Evolutionary conservation across 2,888 invertebrate genomes (phyloP), one percentile per base, ranked within the genome.

Genomic region (Amphipyra berbera): DNA sequence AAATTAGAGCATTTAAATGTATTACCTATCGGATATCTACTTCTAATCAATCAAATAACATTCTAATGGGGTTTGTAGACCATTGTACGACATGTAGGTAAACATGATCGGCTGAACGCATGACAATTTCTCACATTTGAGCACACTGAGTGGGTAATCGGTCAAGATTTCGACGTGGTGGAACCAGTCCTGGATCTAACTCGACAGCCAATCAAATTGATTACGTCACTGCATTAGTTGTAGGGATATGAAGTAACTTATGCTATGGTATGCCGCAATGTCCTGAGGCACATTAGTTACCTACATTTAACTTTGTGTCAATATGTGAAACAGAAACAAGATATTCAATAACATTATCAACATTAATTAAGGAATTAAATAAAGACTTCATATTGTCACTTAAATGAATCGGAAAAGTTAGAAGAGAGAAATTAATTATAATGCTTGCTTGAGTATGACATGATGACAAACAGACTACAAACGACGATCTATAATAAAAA

Each of bases 241-340:
- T 73, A 80, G 82, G 84, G 82, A 85, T 80, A 70, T 87, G 85
- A 78, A 80, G 86, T 81, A 88, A 86, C 73, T n/a, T 60, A 66
- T 62, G 45, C 47, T 56, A 70, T 72, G 62, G 48, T 54, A 65
- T 68, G 66, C 56, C 62, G 81, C 72, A 78, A 76, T 83, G 81
- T 73, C 66, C 73, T 78, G 52, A 66, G 62, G 63, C 63, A 38
- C 40, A 54, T 61, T 46, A 27, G 30, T 48, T 59, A 50, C 48
- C 49, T 48, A 59, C 21, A 46, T 55, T 12, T 53, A 47, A 44
- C 21, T 63, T 70, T 55, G 8, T 52, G 40, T 58, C 47, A 52
- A 55, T 74, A 40, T 35, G 21, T 46, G 15, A 60, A 60, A 48
- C 8, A 13, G 38, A 33, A 53, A 65, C 15, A 40, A 47, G 37